Percentiles rank a stretch among this genome's conserved stretches.
These are phyloP conservation scores for Bombus waltoni DNA, from an alignment of 1,140 invertebrate species.

Conservation along the genomic window DNA sequence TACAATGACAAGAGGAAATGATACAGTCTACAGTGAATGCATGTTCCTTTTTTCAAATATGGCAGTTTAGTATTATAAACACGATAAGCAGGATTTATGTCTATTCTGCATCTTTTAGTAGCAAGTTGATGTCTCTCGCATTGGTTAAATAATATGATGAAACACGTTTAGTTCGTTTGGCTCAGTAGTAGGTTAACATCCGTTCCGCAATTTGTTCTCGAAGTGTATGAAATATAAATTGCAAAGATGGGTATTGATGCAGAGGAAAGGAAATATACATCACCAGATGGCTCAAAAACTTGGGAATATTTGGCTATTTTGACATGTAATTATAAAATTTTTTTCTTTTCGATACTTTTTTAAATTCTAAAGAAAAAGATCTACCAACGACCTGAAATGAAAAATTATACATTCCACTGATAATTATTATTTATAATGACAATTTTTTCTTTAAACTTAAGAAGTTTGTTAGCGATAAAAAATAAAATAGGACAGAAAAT, in stretches of 20 bases:
- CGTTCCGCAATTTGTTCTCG: background rate
- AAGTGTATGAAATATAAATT: background rate
- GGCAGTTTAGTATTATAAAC: background rate
- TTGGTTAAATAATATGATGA: background rate
- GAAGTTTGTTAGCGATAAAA: too few relatives aligned
- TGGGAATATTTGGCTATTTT: conserved; percentile 61
- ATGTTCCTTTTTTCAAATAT: background rate
- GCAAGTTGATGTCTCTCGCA: background rate
- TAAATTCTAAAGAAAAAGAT: background rate
- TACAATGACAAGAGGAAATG: background rate
- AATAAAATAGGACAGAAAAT: too few relatives aligned
- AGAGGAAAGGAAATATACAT: conserved; percentile 58
- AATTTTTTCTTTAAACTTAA: too few relatives aligned
- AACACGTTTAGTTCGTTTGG: background rate
- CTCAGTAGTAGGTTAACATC: background rate
- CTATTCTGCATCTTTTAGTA: background rate
- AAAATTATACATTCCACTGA: background rate
- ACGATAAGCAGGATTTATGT: background rate
- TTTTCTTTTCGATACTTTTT: background rate
- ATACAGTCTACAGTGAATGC: background rate
- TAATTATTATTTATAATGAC: too few relatives aligned
- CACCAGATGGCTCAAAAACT: conserved; percentile 58
- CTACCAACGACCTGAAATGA: too few relatives aligned
- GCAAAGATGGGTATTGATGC: conserved; percentile 26
- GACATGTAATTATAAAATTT: conserved; percentile 54